Evolutionary conservation across 2,113 vertebrate species (phyloP).

Genomic region (Notothenia rossii): DNA sequence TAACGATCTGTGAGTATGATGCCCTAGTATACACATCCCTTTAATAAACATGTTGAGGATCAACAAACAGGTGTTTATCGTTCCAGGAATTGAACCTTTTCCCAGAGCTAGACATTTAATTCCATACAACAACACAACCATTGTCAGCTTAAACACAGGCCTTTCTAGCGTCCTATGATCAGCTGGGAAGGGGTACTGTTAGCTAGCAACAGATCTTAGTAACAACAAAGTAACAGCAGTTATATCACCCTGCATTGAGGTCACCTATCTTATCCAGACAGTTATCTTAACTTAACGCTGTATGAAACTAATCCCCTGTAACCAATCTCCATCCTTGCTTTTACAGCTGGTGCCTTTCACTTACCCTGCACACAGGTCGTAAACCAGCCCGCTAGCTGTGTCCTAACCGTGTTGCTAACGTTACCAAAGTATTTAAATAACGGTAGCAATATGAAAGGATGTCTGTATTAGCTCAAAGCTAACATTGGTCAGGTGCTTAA

Average conservation of each 20-base stretch:
- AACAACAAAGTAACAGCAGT: neutral
- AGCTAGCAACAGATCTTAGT: neutral
- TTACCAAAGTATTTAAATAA: neutral
- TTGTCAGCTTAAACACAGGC: conserved; percentile 32
- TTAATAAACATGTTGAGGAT: conserved; percentile 3
- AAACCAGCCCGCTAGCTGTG: conserved; percentile 35
- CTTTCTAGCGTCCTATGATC: conserved; percentile 18
- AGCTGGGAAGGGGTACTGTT: conserved; percentile 6
- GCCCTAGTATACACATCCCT: neutral
- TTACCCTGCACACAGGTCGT: conserved; percentile 13
- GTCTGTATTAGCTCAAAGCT: conserved; percentile 11
- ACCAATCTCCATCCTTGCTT: neutral
- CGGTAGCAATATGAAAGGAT: neutral
- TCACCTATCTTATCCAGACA: conserved; percentile 10
- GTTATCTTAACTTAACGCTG: conserved; percentile 10
- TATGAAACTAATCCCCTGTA: neutral
- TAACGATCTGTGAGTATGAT: neutral
- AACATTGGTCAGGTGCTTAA: conserved; percentile 6
- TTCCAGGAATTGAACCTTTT: neutral
- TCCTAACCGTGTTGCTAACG: conserved; percentile 17
- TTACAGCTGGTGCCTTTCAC: conserved; percentile 11
- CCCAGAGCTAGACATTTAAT: conserved; percentile 1
- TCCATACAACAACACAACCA: neutral
- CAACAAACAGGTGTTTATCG: conserved; percentile 42
- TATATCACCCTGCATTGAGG: neutral